Conservation (phyloP, 2,888 invertebrate genomes). For the Cosmia trapezina region DNA sequence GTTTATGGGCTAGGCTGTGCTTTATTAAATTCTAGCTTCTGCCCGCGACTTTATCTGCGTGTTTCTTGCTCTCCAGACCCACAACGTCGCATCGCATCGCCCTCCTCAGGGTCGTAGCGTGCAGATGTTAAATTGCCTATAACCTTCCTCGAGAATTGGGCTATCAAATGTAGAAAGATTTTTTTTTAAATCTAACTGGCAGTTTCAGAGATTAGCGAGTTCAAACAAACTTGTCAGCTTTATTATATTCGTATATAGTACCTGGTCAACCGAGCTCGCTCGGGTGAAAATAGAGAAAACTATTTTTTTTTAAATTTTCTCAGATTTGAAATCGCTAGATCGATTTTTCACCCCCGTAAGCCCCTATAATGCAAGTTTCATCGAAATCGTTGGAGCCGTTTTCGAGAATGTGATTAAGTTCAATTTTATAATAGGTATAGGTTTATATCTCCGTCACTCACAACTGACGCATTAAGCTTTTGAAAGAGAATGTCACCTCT, state of each 20-base stretch:
- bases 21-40: not conserved
- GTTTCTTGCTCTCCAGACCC: not conserved
- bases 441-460: not conserved
- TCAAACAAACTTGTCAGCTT: not conserved
- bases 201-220: not conserved
- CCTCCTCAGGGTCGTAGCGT: not conserved
- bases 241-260: too few species aligned
- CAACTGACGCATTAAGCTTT: not conserved
- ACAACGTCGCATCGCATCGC: not conserved
- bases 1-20: not conserved
- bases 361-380: too few species aligned
- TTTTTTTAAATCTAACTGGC: not conserved
- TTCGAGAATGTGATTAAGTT: too few species aligned
- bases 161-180: not conserved
- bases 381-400: too few species aligned
- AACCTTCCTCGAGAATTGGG: not conserved
- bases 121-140: not conserved
- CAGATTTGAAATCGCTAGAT: too few species aligned
- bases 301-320: too few species aligned
- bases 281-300: too few species aligned
- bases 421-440: too few species aligned
- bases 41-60: not conserved
- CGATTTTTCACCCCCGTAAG: too few species aligned
- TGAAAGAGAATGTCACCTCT: not conserved
- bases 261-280: too few species aligned